Conservation (phyloP, 2,113 vertebrate genomes). For the Lipophrys pholis region DNA sequence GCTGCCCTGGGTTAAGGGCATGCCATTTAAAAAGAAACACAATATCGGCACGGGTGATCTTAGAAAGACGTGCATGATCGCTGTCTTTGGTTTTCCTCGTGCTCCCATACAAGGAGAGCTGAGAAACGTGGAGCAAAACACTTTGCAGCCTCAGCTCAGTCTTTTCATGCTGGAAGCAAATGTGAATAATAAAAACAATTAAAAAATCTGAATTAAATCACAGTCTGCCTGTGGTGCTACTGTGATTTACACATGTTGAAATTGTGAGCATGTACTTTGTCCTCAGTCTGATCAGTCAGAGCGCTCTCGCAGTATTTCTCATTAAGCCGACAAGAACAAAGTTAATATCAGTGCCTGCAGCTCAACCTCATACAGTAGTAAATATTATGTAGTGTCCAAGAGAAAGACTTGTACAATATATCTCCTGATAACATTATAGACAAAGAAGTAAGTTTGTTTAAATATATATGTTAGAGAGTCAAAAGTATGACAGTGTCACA, state of each 20-base stretch:
- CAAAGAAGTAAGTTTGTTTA: too few relatives aligned
- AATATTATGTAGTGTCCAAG: constrained; percentile 13
- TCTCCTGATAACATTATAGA: too few relatives aligned
- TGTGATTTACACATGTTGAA: constrained; percentile 51
- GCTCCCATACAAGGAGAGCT: constrained; percentile 58
- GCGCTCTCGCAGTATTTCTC: constrained; percentile 35
- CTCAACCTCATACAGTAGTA: constrained; percentile 10
- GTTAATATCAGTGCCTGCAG: constrained; percentile 15
- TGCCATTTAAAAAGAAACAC: constrained; percentile 52
- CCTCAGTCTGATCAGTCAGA: constrained; percentile 26
- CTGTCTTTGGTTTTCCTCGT: constrained; percentile 45
- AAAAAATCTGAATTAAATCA: constrained; percentile 22
- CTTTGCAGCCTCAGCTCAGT: constrained; percentile 24
- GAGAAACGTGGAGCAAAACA: constrained; percentile 18
- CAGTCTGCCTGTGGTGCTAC: constrained; percentile 45
- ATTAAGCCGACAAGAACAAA: constrained; percentile 36
- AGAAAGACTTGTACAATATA: neutral
- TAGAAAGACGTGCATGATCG: constrained; percentile 49
- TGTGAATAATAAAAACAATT: constrained; percentile 54
- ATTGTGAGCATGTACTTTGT: constrained; percentile 33
- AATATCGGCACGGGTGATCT: constrained; percentile 53
- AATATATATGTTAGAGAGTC: too few relatives aligned
- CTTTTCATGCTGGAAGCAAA: constrained; percentile 28
- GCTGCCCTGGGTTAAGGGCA: constrained; percentile 48
- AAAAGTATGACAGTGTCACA: too few relatives aligned